Evolutionary conservation across 2,113 vertebrate genomes (phyloP), one percentile per base, ranked within the genome.

Genomic region (Myrmecophaga tridactyla): DNA sequence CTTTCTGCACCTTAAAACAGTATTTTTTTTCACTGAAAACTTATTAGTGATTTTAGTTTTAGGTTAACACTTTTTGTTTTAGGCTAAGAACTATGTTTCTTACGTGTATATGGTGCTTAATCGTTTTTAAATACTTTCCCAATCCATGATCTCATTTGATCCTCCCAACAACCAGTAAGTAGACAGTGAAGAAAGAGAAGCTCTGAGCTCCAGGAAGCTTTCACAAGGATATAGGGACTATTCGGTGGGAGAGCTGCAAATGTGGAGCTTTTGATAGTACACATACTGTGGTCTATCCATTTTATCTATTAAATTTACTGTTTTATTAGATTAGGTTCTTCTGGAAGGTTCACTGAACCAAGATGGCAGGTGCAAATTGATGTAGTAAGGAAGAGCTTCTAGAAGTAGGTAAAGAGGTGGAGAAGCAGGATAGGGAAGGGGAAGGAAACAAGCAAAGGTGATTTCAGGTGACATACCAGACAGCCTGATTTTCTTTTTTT

Each of bases 1-100:
- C 27, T 85, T 96, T 94, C 51, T 63, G 51, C 70, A 76, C 53
- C 7, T 60, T 63, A 62, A 36, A 86, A 86, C 31, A 39, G 83
- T 17, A 46, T 6, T 36, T 62, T 62, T 90, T 84, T 85, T 14
- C 63, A 53, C 77, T 73, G 36, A 63, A 92, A 94, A 65, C 0
- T 10, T 82, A 3, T 14, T 43, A 25, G 9, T 65, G 41, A 65
- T 43, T 92, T 92, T 51, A 56, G 17, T 46, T 77, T 48, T 58
- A n/a, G 70, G 25, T 65, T 43, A 87, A 69, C 60, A 29, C 56
- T 77, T 72, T 43, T 53, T 17, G 4, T 56, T 89, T 82, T 60
- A 48, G 36, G 13, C 60, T 76, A 46, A 36, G 73, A 75, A 63
- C 23, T 31, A 62, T 48, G 36, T 70, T 76, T 29, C 39, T 29